Percentiles rank a stretch among this genome's conserved stretches.
Evolutionary conservation across 2,888 invertebrate species (phyloP).

Genomic region (Clivina fossor): DNA sequence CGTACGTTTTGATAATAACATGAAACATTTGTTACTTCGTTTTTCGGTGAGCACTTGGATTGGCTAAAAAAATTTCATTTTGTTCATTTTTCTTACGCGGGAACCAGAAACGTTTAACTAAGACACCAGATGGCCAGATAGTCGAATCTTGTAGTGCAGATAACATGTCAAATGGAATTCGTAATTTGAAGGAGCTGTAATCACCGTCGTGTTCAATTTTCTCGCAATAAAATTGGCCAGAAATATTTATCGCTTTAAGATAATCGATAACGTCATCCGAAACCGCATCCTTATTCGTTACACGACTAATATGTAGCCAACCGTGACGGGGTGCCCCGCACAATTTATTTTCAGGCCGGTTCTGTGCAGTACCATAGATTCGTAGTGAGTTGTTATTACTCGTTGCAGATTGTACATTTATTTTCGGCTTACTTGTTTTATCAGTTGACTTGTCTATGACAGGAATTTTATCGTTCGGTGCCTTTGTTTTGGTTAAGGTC

Average conservation of each 20-base stretch:
- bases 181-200: neutral
- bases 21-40: neutral
- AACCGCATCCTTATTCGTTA: neutral
- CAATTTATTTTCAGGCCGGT: constrained; percentile 1
- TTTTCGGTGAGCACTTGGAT: neutral
- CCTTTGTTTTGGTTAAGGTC: too few relatives aligned
- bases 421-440: too few relatives aligned
- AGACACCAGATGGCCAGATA: neutral
- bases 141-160: neutral
- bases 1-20: constrained; percentile 20
- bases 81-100: neutral
- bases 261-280: neutral
- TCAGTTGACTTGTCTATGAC: too few relatives aligned
- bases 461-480: too few relatives aligned
- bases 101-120: constrained; percentile 1
- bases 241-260: neutral
- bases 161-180: neutral
- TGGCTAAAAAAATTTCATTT: neutral
- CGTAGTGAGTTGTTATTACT: too few relatives aligned
- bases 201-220: constrained; percentile 1
- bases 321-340: neutral
- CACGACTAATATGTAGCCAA: neutral
- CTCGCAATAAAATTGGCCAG: neutral
- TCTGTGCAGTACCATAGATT: constrained; percentile 1
- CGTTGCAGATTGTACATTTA: too few relatives aligned